phyloP scores from a whole-genome alignment of 2,888 invertebrate species.

The Morpho achilles region DNA sequence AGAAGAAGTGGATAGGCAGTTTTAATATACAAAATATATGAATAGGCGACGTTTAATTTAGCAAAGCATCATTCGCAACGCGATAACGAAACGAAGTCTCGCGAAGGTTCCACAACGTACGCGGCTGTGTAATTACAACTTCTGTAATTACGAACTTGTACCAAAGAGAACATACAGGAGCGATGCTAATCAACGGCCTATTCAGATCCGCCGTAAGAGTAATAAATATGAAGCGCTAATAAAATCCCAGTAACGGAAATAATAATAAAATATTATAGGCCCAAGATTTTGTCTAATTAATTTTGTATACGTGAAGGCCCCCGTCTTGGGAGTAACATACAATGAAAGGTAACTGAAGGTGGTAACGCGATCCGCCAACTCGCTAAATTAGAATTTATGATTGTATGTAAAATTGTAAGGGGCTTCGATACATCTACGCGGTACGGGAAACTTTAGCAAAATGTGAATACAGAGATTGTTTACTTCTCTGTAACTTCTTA shows the following conservation, averaged over 20 bases:
- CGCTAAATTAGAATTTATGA: conserved; percentile 78
- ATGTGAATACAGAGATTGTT: conserved; percentile 6
- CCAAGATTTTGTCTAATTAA: conserved; percentile 76
- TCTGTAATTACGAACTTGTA: conserved; percentile 71
- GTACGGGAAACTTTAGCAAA: conserved; percentile 9
- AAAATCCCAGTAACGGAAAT: conserved; percentile 72
- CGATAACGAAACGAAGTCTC: conserved; percentile 58
- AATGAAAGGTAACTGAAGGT: conserved; percentile 72
- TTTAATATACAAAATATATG: conserved; percentile 59
- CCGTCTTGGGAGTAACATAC: conserved; percentile 75
- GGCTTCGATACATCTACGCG: conserved; percentile 41
- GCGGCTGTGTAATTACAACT: conserved; percentile 71
- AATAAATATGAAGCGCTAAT: conserved; percentile 73
- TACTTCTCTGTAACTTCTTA: background rate
- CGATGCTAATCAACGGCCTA: conserved; percentile 69
- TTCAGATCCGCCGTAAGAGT: conserved; percentile 70
- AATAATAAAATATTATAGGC: conserved; percentile 77
- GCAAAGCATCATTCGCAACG: conserved; percentile 63
- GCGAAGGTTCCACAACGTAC: conserved; percentile 57
- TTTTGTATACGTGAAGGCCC: conserved; percentile 73
- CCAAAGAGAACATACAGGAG: conserved; percentile 52
- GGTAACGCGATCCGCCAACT: conserved; percentile 72
- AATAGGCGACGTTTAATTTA: conserved; percentile 70
- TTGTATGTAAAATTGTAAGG: conserved; percentile 76
- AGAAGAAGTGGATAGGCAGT: conserved; percentile 33